phyloP scores from a whole-genome alignment of 2,797 vertebrate genomes.

The Lacerta agilis region DNA sequence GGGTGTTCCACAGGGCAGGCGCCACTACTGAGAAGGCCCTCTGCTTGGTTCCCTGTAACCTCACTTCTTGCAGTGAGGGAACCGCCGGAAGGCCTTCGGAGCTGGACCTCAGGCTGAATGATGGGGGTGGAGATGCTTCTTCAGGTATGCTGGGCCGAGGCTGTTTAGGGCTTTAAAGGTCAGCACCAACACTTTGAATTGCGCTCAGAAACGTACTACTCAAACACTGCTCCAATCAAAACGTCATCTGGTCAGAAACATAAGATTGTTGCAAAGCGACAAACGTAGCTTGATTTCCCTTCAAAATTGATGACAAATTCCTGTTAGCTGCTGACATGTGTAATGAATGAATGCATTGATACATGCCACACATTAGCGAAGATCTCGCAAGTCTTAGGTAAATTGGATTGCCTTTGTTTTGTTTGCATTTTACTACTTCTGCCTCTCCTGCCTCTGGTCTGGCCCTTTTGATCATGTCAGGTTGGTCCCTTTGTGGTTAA shows the following conservation, averaged over 20 bases:
- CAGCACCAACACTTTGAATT: too few species aligned
- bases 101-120: too few species aligned
- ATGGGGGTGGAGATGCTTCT: too few species aligned
- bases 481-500: background rate
- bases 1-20: too few species aligned
- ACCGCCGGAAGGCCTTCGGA: too few species aligned
- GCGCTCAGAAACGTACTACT: background rate
- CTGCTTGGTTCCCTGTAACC: too few species aligned
- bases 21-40: too few species aligned
- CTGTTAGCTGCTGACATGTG: constrained; percentile 2
- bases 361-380: background rate
- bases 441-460: background rate
- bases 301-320: background rate
- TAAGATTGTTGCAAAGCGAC: background rate
- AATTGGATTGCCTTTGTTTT: constrained; percentile 4
- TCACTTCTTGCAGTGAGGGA: too few species aligned
- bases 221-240: background rate
- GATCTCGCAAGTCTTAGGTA: background rate
- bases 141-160: too few species aligned
- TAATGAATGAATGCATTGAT: constrained; percentile 26
- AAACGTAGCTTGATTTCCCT: background rate
- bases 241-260: background rate
- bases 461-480: background rate
- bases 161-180: too few species aligned
- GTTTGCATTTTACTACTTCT: background rate